A percentile compares a stretch with the other conserved stretches of the same genome.
These are phyloP conservation scores for Acrossocheilus fasciatus DNA, from an alignment of 2,797 vertebrate species.

Conservation along the genomic window DNA sequence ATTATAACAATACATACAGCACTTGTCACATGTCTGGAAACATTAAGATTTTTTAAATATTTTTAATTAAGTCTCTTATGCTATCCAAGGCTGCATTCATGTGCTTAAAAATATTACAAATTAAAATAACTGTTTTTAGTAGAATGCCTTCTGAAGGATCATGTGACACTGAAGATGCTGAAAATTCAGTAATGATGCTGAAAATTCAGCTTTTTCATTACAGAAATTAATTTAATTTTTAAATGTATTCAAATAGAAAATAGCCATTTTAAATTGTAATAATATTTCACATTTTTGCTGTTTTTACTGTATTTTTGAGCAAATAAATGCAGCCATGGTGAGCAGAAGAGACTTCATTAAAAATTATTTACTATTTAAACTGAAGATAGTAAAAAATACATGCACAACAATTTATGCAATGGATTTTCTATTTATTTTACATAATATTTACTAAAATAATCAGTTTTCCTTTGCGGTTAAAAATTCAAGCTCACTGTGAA, in stretches of 20 bases:
- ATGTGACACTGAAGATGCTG: background rate
- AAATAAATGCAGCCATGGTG: background rate
- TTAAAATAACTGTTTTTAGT: background rate
- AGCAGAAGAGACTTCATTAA: background rate
- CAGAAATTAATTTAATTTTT: background rate
- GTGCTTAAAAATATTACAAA: background rate
- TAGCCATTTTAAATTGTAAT: background rate
- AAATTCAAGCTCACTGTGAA: background rate
- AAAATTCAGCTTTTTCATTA: background rate
- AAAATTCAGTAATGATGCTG: background rate
- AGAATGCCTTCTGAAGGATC: background rate
- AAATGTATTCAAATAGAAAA: background rate
- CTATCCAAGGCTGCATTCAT: background rate
- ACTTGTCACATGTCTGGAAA: background rate
- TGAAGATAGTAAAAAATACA: background rate
- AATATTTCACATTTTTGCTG: background rate
- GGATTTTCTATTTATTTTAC: background rate
- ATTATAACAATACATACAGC: background rate
- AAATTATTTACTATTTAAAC: background rate
- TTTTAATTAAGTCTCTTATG: background rate
- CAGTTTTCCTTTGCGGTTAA: background rate
- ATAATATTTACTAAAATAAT: background rate
- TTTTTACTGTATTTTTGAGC: background rate
- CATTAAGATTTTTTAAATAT: no score
- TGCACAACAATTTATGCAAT: background rate